Conservation (phyloP, 2,888 invertebrate species). For the Hydraecia micacea region DNA sequence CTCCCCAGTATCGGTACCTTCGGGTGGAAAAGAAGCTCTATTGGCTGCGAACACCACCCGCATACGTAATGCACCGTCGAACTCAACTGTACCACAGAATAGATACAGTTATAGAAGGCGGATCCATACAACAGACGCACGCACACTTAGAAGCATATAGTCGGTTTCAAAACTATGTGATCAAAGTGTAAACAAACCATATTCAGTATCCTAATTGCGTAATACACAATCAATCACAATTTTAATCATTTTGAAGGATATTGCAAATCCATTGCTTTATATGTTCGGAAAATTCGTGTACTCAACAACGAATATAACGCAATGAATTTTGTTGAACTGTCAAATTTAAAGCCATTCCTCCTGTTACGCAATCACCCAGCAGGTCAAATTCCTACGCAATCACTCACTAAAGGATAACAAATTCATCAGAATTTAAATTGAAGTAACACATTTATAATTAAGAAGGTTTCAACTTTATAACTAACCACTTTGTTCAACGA, state of each 20-base stretch:
- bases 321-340: too few relatives aligned
- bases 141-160: neutral
- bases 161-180: neutral
- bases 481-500: neutral
- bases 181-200: neutral
- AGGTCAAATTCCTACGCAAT: neutral
- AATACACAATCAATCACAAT: too few relatives aligned
- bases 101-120: neutral
- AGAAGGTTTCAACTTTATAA: neutral
- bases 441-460: neutral
- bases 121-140: neutral
- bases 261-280: too few relatives aligned
- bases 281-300: too few relatives aligned
- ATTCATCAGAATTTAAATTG: neutral
- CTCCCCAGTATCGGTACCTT: conserved; percentile 13
- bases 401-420: neutral
- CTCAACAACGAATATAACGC: too few relatives aligned
- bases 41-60: conserved; percentile 59
- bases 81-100: conserved; percentile 38
- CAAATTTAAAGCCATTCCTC: too few relatives aligned
- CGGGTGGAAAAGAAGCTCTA: conserved; percentile 55
- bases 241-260: too few relatives aligned
- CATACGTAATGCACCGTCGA: conserved; percentile 64
- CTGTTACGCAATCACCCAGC: too few relatives aligned
- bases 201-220: neutral